These are phyloP conservation scores for Embiotoca jacksoni DNA, from an alignment of 2,113 vertebrate genomes.

Conservation along the genomic window DNA sequence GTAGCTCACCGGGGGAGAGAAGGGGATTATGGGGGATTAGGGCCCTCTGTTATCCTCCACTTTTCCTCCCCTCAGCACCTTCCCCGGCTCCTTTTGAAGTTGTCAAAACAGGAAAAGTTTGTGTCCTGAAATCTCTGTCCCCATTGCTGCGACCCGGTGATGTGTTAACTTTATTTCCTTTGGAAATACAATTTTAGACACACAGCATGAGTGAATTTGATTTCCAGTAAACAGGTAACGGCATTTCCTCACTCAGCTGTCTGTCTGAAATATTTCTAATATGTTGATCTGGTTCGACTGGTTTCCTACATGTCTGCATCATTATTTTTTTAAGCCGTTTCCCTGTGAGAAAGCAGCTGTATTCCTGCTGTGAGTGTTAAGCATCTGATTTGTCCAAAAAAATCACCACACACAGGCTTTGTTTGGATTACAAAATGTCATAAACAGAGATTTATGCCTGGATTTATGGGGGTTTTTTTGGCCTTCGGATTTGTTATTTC, in stretches of 20 bases:
- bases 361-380: conserved; percentile 14
- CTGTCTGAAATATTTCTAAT: neutral
- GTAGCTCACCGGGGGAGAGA: conserved; percentile 19
- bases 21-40: conserved; percentile 68
- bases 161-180: no score
- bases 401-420: neutral
- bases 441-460: no score
- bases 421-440: no score
- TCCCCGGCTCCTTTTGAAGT: neutral
- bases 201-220: no score
- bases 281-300: conserved; percentile 1
- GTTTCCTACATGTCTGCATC: neutral
- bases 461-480: no score
- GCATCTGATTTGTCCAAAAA: neutral
- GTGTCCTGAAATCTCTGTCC: neutral
- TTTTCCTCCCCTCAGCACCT: conserved; percentile 61
- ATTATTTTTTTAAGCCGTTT: no score
- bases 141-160: no score
- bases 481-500: no score
- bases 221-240: no score
- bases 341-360: neutral
- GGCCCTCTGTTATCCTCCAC: conserved; percentile 50
- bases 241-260: neutral
- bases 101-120: conserved; percentile 29
- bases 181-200: no score